Evolutionary conservation across 1,140 invertebrate species (phyloP).

Genomic region (Cydia amplana): DNA sequence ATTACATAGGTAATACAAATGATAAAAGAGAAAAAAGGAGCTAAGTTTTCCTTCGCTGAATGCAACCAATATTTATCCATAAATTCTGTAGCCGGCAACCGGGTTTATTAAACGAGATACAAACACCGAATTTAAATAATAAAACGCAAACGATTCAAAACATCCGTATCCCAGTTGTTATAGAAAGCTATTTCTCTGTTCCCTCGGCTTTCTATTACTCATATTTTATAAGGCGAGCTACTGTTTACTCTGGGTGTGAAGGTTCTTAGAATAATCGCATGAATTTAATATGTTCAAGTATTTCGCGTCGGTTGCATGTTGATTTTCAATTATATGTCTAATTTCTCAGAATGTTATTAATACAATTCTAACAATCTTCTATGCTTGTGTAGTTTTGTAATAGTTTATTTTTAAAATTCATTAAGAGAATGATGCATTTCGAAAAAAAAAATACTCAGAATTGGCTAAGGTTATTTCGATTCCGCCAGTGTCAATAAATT

Average conservation of each 20-base stretch:
- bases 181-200: neutral
- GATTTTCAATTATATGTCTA: neutral
- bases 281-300: neutral
- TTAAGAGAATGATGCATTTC: neutral
- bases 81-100: neutral
- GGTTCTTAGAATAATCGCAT: neutral
- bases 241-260: neutral
- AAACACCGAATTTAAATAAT: constrained; percentile 33
- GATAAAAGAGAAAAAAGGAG: no score
- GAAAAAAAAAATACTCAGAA: neutral
- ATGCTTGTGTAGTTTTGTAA: no score
- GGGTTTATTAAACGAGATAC: constrained; percentile 26
- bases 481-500: constrained; percentile 31
- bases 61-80: neutral
- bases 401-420: no score
- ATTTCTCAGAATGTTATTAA: no score
- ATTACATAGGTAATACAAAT: no score
- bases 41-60: neutral
- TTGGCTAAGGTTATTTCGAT: constrained; percentile 23
- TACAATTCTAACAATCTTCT: no score
- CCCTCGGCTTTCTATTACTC: constrained; percentile 7
- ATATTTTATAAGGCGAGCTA: constrained; percentile 9
- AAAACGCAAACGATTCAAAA: constrained; percentile 17
- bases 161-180: neutral
- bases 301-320: neutral